phyloP scores from a whole-genome alignment of 2,888 invertebrate species.

The Ernsta delagoae region DNA sequence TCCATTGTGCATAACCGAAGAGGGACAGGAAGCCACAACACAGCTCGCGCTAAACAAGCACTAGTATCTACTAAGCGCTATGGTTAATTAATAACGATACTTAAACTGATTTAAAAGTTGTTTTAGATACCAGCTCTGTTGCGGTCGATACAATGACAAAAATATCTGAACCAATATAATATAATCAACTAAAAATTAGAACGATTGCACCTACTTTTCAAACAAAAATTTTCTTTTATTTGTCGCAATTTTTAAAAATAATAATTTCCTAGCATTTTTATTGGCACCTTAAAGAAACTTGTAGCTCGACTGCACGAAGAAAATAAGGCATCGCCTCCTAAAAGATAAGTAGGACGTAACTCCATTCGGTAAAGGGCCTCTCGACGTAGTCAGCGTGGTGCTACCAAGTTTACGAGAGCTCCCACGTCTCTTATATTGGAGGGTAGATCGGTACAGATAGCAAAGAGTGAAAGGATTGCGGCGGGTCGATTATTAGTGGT shows the following conservation, averaged over 20 bases:
- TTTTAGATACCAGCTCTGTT: background rate
- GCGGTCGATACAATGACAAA: background rate
- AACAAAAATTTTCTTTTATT: too few species aligned
- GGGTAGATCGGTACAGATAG: conserved; percentile 64
- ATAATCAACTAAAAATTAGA: too few species aligned
- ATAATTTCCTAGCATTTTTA: too few species aligned
- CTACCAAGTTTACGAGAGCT: conserved; percentile 69
- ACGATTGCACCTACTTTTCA: too few species aligned
- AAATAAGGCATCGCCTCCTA: conserved; percentile 81
- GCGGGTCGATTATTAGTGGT: conserved; percentile 70
- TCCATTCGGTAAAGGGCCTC: conserved; percentile 82
- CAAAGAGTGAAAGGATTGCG: conserved; percentile 63
- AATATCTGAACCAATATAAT: too few species aligned
- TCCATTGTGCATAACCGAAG: conserved; percentile 70
- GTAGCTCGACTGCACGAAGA: conserved; percentile 56
- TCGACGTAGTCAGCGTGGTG: conserved; percentile 70
- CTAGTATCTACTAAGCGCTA: conserved; percentile 43
- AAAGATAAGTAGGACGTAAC: conserved; percentile 83
- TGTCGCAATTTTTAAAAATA: too few species aligned
- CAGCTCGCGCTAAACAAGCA: conserved; percentile 49
- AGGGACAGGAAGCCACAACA: conserved; percentile 61
- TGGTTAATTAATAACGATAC: conserved; percentile 30
- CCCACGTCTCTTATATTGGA: conserved; percentile 61
- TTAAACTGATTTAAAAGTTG: conserved; percentile 10
- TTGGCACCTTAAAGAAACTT: conserved; percentile 14